Evolutionary conservation across 2,888 invertebrate genomes (phyloP), one percentile per base, ranked within the genome.

Genomic region (Invenusta paracnida): DNA sequence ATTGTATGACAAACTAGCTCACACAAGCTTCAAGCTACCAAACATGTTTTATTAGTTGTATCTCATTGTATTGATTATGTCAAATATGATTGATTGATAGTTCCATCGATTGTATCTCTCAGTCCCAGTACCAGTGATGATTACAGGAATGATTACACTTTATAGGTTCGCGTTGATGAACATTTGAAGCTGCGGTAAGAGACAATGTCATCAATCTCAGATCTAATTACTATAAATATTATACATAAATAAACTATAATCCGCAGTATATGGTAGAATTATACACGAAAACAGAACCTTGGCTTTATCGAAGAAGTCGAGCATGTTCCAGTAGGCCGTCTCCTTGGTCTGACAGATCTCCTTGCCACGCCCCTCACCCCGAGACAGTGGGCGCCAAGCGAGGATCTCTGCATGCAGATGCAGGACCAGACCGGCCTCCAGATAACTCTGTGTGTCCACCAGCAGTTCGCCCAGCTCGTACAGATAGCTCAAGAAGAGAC

Each of bases 381-480:
- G 23, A 2, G 5, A 2, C 11, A 23, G 73, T 2, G 73, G 2
- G 11, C 25, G 73, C 73, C 73, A 73, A 5, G 5, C 23, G 27
- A 97, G 92, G 88, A 96, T 95, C 91, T 96, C 95, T 0, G 96
- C 96, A 89, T 97, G 96, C n/a, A 97, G 92, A 92, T 96, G 94
- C 89, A 98, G 94, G 0, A 97, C 97, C 89, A 96, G 96, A 0
- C 96, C 97, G 0, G 97, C 97, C 92, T 98, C 97, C 0, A 96
- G 95, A 90, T 94, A 97, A 91, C 97, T 97, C 90, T 96, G 96
- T 0, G 96, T 95, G 23, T 95, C 95, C 83, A 96, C 93, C 92
- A 98, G 97, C 17, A 98, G 93, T 90, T 96, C 96, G 90, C 96
- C 96, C 48, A 98, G 92, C 91, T 97, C 97, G 92, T 97, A 96